Conservation (phyloP, 2,888 invertebrate species). For the Calameuta pallipes region DNA sequence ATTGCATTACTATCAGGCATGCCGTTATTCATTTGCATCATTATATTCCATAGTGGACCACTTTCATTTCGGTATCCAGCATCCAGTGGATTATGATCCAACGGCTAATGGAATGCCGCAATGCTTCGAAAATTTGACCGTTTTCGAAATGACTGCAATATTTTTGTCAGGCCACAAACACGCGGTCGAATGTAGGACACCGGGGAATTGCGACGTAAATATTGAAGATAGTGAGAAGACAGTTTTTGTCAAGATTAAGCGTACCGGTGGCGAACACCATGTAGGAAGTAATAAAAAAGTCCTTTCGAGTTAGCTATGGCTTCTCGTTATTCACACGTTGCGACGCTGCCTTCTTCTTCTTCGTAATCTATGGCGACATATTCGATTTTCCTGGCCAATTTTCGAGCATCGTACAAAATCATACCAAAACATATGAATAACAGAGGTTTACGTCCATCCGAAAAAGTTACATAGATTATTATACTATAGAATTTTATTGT, state of each 20-base stretch:
- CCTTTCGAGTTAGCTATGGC: background rate
- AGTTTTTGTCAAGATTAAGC: slow-evolving; percentile 49
- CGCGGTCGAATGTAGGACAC: slow-evolving; percentile 23
- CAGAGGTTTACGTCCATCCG: background rate
- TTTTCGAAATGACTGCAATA: slow-evolving; percentile 31
- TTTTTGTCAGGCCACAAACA: slow-evolving; percentile 26
- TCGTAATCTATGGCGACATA: background rate
- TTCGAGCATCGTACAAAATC: background rate
- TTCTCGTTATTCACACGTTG: background rate
- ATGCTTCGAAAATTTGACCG: slow-evolving; percentile 11
- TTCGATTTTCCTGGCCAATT: background rate
- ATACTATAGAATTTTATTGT: background rate
- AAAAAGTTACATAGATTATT: background rate
- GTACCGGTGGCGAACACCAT: slow-evolving; percentile 6
- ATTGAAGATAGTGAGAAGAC: slow-evolving; percentile 40
- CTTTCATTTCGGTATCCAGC: background rate
- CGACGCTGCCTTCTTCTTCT: background rate
- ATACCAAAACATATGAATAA: background rate
- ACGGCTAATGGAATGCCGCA: background rate
- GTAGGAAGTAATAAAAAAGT: slow-evolving; percentile 3
- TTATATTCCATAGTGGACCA: slow-evolving; percentile 28
- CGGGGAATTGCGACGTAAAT: slow-evolving; percentile 50
- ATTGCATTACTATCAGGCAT: slow-evolving; percentile 35
- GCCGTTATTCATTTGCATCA: slow-evolving; percentile 40
- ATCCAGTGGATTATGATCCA: background rate